Base-by-base conservation (phyloP, 2,113 vertebrate genomes). In the Typhlomys cinereus region DNA sequence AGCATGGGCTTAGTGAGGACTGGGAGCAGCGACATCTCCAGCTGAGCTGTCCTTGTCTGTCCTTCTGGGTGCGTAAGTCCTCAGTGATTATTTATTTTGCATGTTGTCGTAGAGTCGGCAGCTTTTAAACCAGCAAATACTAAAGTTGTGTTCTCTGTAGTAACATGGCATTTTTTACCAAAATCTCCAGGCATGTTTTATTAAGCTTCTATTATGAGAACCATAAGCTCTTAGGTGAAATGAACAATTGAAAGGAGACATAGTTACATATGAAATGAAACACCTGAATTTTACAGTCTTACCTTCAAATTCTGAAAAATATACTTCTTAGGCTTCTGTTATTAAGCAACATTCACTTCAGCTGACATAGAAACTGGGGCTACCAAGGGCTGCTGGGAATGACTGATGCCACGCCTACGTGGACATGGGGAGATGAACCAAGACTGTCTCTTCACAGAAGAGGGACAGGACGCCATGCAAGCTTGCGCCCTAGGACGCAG, bases 361-460 rank as follows among this genome's bases (percentile, higher is more conserved):
- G 17, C 29, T 52, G 39, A 52, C 5, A 1, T 6, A 27, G 23
- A 54, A 4, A 36, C 10, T 46, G 39, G 25, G 29, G 5, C 52
- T 17, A 11, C 11, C 10, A 1, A 7, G 71, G 7, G 31, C 21
- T n/a, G 11, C 4, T 17, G 74, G 31, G 57, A 9, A 11, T 0
- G 3, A 1, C 17, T 48, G 48, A 15, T 0, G 1, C 6, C 3
- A 15, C 1, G 8, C 20, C 15, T 48, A 3, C 1, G 1, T 5
- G 10, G 12, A 31, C 64, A 1, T 1, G 6, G 17, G 34, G 27
- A 2, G 50, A n/a, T 3, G 11, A 25, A 59, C 4, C 13, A 20
- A 1, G 1, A 0, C 2, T 2, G 6, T n/a, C 10, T 39, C 25
- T 2, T 8, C 2, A 20, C 20, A 29, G 1, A 4, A n/a, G 13